Conservation (phyloP, 2,113 vertebrate genomes). For the Plotosus lineatus region DNA sequence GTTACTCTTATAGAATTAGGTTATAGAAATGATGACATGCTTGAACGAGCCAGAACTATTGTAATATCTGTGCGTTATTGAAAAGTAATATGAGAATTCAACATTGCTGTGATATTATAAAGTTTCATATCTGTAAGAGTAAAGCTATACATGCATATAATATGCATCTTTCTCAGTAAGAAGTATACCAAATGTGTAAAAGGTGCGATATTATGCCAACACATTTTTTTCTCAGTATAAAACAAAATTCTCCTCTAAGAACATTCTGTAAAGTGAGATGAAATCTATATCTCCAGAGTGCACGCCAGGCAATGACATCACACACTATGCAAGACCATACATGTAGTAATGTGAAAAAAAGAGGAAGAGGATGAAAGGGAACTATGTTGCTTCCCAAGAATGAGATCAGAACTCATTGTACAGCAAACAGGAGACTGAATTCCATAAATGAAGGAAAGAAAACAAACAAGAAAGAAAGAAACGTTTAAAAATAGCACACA, state of each 20-base stretch:
- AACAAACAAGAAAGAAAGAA: background rate
- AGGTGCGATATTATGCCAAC: background rate
- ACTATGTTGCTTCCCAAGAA: slow-evolving; percentile 16
- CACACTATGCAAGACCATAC: slow-evolving; percentile 38
- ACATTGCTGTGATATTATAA: background rate
- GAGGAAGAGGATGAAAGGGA: background rate
- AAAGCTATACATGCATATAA: background rate
- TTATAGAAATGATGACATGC: background rate
- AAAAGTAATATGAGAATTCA: background rate
- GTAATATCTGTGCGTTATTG: background rate
- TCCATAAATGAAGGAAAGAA: background rate
- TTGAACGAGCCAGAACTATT: background rate
- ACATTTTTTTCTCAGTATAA: background rate
- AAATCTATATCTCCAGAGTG: background rate
- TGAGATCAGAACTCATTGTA: slow-evolving; percentile 25
- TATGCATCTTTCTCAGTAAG: background rate
- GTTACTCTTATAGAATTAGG: no score
- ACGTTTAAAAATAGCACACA: background rate
- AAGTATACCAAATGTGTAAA: background rate
- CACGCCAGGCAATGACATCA: slow-evolving; percentile 14
- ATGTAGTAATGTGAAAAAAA: slow-evolving; percentile 13
- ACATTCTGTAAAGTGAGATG: background rate
- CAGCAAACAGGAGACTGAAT: background rate
- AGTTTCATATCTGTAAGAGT: background rate
- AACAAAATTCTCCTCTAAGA: background rate